Base-by-base conservation (phyloP, 2,113 vertebrate genomes). In the Sturnus vulgaris region DNA sequence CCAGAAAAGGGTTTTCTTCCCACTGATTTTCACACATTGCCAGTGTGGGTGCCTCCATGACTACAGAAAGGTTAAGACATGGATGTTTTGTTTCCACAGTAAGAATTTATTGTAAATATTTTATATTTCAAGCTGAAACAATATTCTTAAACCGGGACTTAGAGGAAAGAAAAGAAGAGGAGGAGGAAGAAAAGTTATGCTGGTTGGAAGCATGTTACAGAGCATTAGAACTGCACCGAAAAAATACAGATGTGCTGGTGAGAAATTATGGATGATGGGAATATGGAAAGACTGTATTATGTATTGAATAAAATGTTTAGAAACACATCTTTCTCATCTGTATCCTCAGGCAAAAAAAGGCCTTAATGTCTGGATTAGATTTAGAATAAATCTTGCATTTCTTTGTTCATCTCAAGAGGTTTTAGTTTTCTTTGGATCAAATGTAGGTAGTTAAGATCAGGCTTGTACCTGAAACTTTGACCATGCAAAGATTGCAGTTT, bases 161-260 rank as follows among this genome's bases (percentile, higher is more conserved):
- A 73, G 98, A 98, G 93, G 97, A 98, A 97, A 97, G 95, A 92
- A 97, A 93, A 97, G 96, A 98, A 92, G 49, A 97, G 23, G 96
- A 98, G 12, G 97, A 98, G 17, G 96, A 92, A 94, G 97, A 97
- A 56, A 98, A 97, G 11, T 92, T 98, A 20, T 98, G 98, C 92
- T 99, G 99, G 99, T 96, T 99, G 97, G 98, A 98, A 93, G 97
- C 97, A 12, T 99, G 98, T 95, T 99, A 98, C 42, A 98, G 90
- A 65, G 99, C 99, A 2, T 96, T 99, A 94, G 98, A 98, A 13
- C 69, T 97, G 39, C 99, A 99, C 66, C 97, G 97, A 17, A 99
- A 97, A 53, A 98, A 98, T 64, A 95, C 95, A 15, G 95, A 96
- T 3, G 99, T 99, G 49, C 98, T 99, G 99, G 99, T 99, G 42